phyloP scores from a whole-genome alignment of 1,140 invertebrate genomes.

The Paralvinella palmiformis region DNA sequence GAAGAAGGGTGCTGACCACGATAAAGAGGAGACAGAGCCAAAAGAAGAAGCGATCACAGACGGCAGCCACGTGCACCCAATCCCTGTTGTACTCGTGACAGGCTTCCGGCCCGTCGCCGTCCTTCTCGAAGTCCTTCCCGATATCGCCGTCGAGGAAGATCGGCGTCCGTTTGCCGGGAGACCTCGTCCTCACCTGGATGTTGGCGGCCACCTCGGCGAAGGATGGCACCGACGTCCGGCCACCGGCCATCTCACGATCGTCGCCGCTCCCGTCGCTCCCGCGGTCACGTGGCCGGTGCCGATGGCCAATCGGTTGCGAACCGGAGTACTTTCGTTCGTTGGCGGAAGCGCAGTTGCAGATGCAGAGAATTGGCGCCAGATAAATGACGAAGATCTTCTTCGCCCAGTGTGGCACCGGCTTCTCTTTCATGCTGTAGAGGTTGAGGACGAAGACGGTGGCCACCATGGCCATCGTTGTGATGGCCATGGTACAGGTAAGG shows the following conservation, averaged over 20 bases:
- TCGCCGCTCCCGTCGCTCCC: too few species aligned
- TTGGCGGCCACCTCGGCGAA: not conserved
- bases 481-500: slow-evolving; percentile 22
- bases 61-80: slow-evolving; percentile 21
- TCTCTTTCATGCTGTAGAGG: slow-evolving; percentile 20
- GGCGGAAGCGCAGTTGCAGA: slow-evolving; percentile 10
- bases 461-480: slow-evolving; percentile 20
- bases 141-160: not conserved
- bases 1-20: slow-evolving; percentile 16
- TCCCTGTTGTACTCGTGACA: slow-evolving; percentile 16
- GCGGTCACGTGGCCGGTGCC: too few species aligned
- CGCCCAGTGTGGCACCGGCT: slow-evolving; percentile 19
- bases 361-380: slow-evolving; percentile 15
- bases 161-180: too few species aligned
- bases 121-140: not conserved
- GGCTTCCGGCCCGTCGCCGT: not conserved
- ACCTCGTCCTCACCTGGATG: not conserved
- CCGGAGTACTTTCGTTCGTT: not conserved
- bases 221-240: not conserved
- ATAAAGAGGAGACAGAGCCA: slow-evolving; percentile 21
- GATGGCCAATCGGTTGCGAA: too few species aligned
- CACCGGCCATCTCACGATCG: not conserved
- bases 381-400: slow-evolving; percentile 16
- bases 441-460: slow-evolving; percentile 22
- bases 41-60: slow-evolving; percentile 21